These are phyloP conservation scores for Rhabditoides inermis DNA, from an alignment of 2,888 invertebrate genomes.

Conservation along the genomic window DNA sequence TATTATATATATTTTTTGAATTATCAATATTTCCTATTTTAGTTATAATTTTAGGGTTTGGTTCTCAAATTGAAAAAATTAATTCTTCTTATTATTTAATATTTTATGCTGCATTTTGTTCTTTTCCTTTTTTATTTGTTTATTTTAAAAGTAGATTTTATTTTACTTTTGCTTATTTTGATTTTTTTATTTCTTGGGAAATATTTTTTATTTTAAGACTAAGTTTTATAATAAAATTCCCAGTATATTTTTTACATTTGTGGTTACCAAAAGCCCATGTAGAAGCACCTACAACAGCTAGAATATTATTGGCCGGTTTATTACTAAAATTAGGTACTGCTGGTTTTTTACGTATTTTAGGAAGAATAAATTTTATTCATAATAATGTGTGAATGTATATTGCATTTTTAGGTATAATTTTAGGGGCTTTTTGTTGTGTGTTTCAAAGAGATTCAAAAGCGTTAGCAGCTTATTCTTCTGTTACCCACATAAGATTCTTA, in stretches of 20 bases:
- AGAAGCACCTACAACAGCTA: conserved; percentile 40
- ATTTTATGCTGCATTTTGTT: conserved; percentile 39
- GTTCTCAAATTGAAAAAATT: conserved; percentile 39
- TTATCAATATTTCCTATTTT: conserved; percentile 37
- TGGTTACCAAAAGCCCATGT: conserved; percentile 43
- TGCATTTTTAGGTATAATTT: conserved; percentile 31
- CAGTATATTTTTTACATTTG: conserved; percentile 61
- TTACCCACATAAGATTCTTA: conserved; percentile 30
- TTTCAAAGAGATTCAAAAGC: conserved; percentile 37
- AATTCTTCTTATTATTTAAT: conserved; percentile 36
- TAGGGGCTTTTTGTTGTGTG: conserved; percentile 30
- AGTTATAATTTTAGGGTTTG: conserved; percentile 34
- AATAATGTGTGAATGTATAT: conserved; percentile 28
- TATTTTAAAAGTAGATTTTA: conserved; percentile 27
- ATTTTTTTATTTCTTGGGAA: conserved; percentile 28
- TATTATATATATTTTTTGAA: conserved; percentile 39
- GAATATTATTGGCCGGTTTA: conserved; percentile 35
- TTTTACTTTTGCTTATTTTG: conserved; percentile 24
- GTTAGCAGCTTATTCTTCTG: conserved; percentile 31
- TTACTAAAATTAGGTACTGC: conserved; percentile 35
- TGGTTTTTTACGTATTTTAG: conserved; percentile 36
- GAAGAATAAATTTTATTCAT: conserved; percentile 26
- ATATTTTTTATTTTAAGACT: conserved; percentile 32
- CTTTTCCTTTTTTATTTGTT: conserved; percentile 34
- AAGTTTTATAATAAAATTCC: conserved; percentile 30